A percentile compares a stretch with the other conserved stretches of the same genome.
phyloP scores from a whole-genome alignment of 1,140 invertebrate species.

The Drosophila santomea region DNA sequence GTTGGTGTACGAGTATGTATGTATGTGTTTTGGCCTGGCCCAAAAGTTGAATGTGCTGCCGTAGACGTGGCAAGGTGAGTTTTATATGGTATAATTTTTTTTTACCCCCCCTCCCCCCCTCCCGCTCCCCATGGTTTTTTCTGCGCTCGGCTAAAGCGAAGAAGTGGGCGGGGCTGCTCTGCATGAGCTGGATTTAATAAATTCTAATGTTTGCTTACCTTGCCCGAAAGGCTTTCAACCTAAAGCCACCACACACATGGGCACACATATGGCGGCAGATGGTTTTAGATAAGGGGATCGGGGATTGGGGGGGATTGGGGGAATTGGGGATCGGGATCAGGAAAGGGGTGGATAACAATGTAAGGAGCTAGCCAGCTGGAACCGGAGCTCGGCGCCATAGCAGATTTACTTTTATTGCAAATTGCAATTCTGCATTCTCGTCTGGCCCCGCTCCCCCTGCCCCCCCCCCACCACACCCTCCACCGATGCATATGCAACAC shows the following conservation, averaged over 20 bases:
- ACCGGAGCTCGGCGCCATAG: constrained; percentile 19
- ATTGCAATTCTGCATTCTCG: constrained; percentile 64
- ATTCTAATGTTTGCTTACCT: constrained; percentile 81
- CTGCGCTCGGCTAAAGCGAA: neutral
- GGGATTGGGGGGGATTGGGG: no score
- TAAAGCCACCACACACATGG: constrained; percentile 51
- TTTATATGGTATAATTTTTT: constrained; percentile 75
- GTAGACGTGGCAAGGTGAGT: constrained; percentile 53
- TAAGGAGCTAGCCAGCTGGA: constrained; percentile 26
- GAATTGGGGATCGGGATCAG: neutral
- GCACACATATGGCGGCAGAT: constrained; percentile 36
- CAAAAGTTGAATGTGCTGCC: constrained; percentile 65
- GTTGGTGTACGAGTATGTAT: neutral
- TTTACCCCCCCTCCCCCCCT: constrained; percentile 15
- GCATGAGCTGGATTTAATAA: constrained; percentile 74
- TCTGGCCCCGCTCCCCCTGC: neutral
- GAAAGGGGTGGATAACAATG: constrained; percentile 24
- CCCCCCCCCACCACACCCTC: no score
- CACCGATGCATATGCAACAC: no score
- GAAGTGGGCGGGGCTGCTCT: constrained; percentile 19
- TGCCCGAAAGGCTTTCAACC: constrained; percentile 74
- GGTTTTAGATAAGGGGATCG: constrained; percentile 23
- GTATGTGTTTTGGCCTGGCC: constrained; percentile 4
- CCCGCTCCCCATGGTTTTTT: neutral
- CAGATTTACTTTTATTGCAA: constrained; percentile 80